These are phyloP conservation scores for Siniperca scherzeri DNA, from an alignment of 2,797 vertebrate genomes.

Conservation along the genomic window DNA sequence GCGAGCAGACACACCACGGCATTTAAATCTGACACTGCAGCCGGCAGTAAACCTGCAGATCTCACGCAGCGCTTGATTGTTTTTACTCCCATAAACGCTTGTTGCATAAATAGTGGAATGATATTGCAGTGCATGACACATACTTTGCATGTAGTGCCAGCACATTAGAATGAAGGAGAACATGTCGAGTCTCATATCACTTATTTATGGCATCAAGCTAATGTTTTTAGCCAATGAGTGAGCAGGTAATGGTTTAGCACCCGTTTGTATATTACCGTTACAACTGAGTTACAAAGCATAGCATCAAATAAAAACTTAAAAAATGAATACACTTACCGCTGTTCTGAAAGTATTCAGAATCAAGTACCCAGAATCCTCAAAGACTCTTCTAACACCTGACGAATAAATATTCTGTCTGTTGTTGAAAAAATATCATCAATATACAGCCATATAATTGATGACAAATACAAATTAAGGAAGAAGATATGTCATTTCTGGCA, in stretches of 20 bases:
- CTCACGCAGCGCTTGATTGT: constrained; percentile 47
- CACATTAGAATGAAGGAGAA: background rate
- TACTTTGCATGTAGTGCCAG: background rate
- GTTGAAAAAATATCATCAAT: background rate
- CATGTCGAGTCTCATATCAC: background rate
- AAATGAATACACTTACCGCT: background rate
- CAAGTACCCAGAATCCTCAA: background rate
- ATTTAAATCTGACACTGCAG: constrained; percentile 66
- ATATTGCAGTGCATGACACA: background rate
- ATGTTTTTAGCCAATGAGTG: background rate
- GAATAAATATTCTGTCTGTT: background rate
- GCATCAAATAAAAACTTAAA: too few species aligned
- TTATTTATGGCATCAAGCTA: background rate
- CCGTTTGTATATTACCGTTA: background rate
- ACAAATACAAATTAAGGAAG: too few species aligned
- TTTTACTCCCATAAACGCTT: constrained; percentile 51
- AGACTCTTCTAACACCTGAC: background rate
- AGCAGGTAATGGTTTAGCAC: background rate
- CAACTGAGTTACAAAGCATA: background rate
- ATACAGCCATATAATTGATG: background rate
- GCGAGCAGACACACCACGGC: constrained; percentile 55
- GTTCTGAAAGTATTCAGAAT: background rate
- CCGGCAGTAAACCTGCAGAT: constrained; percentile 20
- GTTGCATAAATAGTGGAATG: constrained; percentile 41
- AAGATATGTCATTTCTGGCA: background rate